These are phyloP conservation scores for Margarornis squamiger DNA, from an alignment of 2,797 vertebrate genomes.

Conservation along the genomic window DNA sequence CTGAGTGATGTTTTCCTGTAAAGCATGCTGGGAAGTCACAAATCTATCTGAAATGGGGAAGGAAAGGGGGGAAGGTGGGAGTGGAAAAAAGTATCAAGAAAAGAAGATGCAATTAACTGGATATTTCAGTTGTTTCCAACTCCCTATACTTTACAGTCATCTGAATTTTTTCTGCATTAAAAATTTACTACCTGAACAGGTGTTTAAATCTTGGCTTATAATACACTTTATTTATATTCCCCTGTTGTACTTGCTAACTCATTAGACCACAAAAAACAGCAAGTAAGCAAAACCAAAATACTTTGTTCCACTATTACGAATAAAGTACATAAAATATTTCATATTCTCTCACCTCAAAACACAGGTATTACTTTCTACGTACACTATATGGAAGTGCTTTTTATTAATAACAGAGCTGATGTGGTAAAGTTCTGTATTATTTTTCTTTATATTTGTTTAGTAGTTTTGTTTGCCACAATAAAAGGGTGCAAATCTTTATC, in stretches of 20 bases:
- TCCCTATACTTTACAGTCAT: rapidly evolving
- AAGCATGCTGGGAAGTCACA: slow-evolving; percentile 85
- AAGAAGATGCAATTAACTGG: neutral
- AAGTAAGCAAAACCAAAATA: neutral
- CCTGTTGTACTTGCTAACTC: neutral
- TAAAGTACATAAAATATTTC: neutral
- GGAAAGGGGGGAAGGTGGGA: rapidly evolving
- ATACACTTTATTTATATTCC: neutral
- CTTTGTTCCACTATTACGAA: neutral
- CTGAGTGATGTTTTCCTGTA: slow-evolving; percentile 88
- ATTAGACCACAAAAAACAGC: neutral
- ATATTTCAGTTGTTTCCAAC: neutral
- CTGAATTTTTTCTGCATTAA: neutral
- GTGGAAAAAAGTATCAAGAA: neutral
- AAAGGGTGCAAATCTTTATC: neutral
- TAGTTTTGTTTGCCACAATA: neutral
- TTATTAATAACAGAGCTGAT: neutral
- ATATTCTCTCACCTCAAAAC: neutral
- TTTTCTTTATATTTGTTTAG: neutral
- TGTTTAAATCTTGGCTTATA: neutral
- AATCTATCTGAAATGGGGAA: slow-evolving; percentile 83
- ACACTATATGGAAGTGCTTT: neutral
- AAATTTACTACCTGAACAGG: neutral
- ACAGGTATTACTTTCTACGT: neutral
- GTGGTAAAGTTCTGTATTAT: neutral